phyloP scores from a whole-genome alignment of 1,140 invertebrate species.

The Littorina saxatilis region DNA sequence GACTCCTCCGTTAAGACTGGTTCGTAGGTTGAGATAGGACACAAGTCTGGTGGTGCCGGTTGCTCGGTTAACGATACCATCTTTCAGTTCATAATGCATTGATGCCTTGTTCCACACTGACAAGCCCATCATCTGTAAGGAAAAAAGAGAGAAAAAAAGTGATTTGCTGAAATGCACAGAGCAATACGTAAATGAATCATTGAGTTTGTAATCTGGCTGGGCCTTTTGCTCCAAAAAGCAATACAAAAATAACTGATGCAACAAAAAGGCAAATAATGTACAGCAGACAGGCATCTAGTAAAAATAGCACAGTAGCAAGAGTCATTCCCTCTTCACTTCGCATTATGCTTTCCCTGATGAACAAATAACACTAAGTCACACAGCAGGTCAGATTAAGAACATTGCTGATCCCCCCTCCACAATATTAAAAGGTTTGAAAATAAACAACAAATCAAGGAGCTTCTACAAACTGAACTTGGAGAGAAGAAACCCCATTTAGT shows the following conservation, averaged over 20 bases:
- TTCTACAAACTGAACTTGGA: no score
- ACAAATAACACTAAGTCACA: no score
- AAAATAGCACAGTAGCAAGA: no score
- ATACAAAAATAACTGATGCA: not conserved
- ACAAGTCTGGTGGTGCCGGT: conserved; percentile 52
- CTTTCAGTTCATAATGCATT: conserved; percentile 56
- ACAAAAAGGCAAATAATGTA: not conserved
- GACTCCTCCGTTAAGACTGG: conserved; percentile 57
- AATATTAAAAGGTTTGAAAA: no score
- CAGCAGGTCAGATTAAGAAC: no score
- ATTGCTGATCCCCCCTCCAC: no score
- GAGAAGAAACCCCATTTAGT: no score
- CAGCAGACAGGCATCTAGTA: no score
- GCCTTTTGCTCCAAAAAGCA: not conserved
- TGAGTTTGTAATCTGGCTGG: no score
- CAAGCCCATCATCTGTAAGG: conserved; percentile 61
- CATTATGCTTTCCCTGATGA: no score
- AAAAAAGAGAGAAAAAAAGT: not conserved
- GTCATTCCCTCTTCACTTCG: no score
- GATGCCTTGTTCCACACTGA: conserved; percentile 56
- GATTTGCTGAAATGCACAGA: not conserved
- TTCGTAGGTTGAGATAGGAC: conserved; percentile 58
- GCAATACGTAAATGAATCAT: not conserved
- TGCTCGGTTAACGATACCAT: conserved; percentile 59
- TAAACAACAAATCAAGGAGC: no score